These are phyloP conservation scores for Corella eumyota DNA, from an alignment of 23 tunicate genomes.

Conservation along the genomic window DNA sequence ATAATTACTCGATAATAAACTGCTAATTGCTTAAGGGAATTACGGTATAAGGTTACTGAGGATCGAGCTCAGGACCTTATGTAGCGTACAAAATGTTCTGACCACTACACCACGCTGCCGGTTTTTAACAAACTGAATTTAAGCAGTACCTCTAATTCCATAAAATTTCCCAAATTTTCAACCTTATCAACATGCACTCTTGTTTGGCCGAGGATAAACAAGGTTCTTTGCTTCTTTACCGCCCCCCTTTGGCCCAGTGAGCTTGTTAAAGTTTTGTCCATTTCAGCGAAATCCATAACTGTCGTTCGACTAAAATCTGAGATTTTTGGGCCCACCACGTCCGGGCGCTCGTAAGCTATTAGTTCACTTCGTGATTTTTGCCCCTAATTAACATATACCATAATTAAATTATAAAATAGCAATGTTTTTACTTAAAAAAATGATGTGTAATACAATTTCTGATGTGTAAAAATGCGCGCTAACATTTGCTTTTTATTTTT, in stretches of 20 bases:
- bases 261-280: conserved; percentile 21
- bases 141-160: conserved; percentile 69
- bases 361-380: conserved; percentile 16
- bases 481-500: not conserved
- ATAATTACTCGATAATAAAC: no score
- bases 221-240: conserved; percentile 42
- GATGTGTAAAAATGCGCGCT: not conserved
- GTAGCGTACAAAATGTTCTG: no score
- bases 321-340: conserved; percentile 67
- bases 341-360: conserved; percentile 61
- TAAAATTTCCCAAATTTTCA: conserved; percentile 57
- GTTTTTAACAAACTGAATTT: not conserved
- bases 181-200: conserved; percentile 77
- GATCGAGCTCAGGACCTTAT: no score
- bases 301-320: conserved; percentile 31
- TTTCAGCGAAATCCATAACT: conserved; percentile 21
- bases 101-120: no score
- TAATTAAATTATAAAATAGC: no score
- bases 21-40: no score
- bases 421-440: not conserved
- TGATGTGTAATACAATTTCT: conserved; percentile 2
- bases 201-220: conserved; percentile 79
- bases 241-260: conserved; percentile 53
- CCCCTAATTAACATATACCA: no score
- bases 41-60: no score